Evolutionary conservation across 2,797 vertebrate species (phyloP), one percentile per base, ranked within the genome.

Genomic region (Chelidonichthys spinosus): DNA sequence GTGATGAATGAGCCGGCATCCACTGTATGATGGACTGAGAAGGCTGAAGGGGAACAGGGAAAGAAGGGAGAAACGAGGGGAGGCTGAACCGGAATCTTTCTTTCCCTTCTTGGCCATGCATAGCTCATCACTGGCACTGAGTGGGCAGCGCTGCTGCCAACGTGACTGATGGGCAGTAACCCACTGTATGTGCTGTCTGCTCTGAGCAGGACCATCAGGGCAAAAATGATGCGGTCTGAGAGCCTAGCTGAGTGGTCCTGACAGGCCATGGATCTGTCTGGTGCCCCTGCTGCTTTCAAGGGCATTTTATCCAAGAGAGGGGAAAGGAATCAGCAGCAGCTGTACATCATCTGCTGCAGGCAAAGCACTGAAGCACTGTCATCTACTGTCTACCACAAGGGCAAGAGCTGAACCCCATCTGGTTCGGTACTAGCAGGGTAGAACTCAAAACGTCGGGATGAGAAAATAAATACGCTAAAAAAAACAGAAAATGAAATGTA

Each of bases 251-350:
- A 87, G 61, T 18, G 64, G 44, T 69, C 56, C 39, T 74, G 78
- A 86, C 79, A 79, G 63, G 80, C 80, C 75, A 53, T 37, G 56
- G 72, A 82, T 78, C 71, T 43, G 67, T 70, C 69, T 62, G 55
- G 74, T 78, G 46, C 63, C 76, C 78, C 69, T 54, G 69, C 69
- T 72, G 74, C 64, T 80, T 82, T 89, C 84, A 92, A 89, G 87
- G 89, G 67, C 74, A n/a, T 83, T 85, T 85, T 60, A 80, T 82
- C 49, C 74, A 66, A 63, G 61, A 0, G 33, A 69, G 61, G 50
- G 25, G 49, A 64, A 64, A 65, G 44, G 32, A 66, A 58, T 47
- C 40, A 68, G 55, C 52, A 81, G 82, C 82, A 74, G 76, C 69
- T 85, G 69, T 72, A 74, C 62, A 36, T 81, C 74, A 82, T 81